phyloP scores from a whole-genome alignment of 2,113 vertebrate genomes.

The Platysternon megacephalum region DNA sequence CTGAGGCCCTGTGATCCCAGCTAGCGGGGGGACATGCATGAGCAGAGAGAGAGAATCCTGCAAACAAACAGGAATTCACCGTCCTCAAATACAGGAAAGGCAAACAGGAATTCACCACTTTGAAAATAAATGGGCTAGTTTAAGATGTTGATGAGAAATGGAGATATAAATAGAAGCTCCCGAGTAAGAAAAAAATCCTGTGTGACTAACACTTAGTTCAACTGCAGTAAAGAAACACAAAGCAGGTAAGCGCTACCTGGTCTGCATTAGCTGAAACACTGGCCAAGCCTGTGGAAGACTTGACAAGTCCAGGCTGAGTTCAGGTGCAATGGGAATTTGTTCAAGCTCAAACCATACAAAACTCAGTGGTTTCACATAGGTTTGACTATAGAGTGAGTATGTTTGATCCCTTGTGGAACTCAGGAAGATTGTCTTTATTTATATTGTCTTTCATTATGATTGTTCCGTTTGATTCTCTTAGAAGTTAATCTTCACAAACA shows the following conservation, averaged over 20 bases:
- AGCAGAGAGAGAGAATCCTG: not conserved
- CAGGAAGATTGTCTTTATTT: constrained; percentile 32
- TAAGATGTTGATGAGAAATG: not conserved
- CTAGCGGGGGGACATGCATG: not conserved
- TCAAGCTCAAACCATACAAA: not conserved
- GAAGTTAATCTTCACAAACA: constrained; percentile 3
- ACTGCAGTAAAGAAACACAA: not conserved
- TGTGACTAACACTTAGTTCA: not conserved
- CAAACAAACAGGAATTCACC: not conserved
- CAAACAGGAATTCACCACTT: not conserved
- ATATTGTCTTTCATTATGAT: not conserved
- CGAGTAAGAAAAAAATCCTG: not conserved
- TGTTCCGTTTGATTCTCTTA: constrained; percentile 28
- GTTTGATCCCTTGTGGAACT: not conserved
- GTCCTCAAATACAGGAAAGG: not conserved
- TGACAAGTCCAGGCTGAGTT: not conserved
- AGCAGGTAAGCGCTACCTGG: not conserved
- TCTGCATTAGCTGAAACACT: not conserved
- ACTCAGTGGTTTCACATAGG: not conserved
- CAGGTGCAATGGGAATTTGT: not conserved
- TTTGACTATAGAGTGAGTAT: not conserved
- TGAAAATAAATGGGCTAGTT: not conserved
- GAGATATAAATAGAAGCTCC: not conserved
- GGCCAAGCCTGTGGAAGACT: not conserved
- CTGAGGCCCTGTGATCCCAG: not conserved